Base-by-base conservation (phyloP, 2,113 vertebrate species). In the Istiophorus platypterus region DNA sequence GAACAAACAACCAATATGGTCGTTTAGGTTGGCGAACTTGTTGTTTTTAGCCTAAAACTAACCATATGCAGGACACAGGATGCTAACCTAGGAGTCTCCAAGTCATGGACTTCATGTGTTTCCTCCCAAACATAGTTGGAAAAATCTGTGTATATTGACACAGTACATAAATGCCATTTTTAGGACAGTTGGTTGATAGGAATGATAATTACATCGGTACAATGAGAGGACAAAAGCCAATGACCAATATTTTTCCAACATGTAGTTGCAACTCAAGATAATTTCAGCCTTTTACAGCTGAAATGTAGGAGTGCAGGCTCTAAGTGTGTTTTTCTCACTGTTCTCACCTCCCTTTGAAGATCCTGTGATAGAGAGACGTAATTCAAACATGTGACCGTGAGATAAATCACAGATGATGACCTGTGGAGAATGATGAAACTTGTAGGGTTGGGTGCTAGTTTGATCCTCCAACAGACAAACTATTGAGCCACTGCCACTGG, bases 401-500 rank as follows among this genome's bases (percentile, higher is more conserved):
- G 77, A 82, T 26, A 70, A 78, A 77, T 75, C 26, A 47, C 56
- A 65, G 67, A 76, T 72, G 79, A 86, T 62, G 73, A 87, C 80
- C 80, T 85, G 81, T 83, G 63, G 52, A 86, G 84, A 63, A 80
- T 24, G 39, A 88, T 84, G 56, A 85, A 86, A 76, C 58, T 42
- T 68, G 56, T 61, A 22, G 67, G 68, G 10, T 5, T 61, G 22
- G 64, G 69, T 76, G 64, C 47, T 74, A 5, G 72, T 81, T 80
- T 84, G 76, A 80, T 88, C 62, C 72, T 73, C 31, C 49, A n/a
- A 76, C 76, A 80, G 51, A 56, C 20, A 24, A 70, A 59, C 57
- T 51, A 67, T 82, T 84, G 72, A 89, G 83, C 57, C 62, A 52
- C 69, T 75, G 73, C 57, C 47, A 14, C 75, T 27, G 72, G 69